Percentiles rank a stretch among this genome's conserved stretches.
Conservation (phyloP, 2,797 vertebrate genomes). For the Pterois miles region DNA sequence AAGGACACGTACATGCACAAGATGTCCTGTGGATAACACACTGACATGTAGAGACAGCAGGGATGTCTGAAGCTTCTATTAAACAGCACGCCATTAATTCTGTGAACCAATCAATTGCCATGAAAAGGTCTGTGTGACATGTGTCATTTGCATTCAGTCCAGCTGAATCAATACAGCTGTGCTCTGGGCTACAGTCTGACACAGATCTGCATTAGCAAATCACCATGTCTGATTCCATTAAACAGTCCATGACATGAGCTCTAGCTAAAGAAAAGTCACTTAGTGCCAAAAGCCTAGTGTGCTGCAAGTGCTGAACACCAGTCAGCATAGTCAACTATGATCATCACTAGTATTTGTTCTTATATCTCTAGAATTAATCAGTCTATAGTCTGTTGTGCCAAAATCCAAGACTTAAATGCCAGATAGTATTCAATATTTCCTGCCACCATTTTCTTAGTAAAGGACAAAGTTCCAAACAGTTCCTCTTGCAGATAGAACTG, state of each 20-base stretch:
- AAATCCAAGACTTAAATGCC: not conserved
- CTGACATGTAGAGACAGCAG: not conserved
- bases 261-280: not conserved
- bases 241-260: conserved; percentile 3
- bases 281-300: not conserved
- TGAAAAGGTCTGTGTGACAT: conserved; percentile 62
- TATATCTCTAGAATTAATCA: not conserved
- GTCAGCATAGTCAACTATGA: not conserved
- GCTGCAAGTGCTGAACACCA: not conserved
- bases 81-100: conserved; percentile 32
- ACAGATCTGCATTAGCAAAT: conserved; percentile 50
- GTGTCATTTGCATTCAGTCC: conserved; percentile 47
- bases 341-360: not conserved
- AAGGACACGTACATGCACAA: conserved; percentile 1
- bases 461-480: not conserved
- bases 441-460: not conserved
- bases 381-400: not conserved
- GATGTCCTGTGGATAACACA: not conserved
- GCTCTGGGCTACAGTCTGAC: conserved; percentile 64
- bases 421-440: not conserved
- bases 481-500: not conserved
- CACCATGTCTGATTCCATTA: conserved; percentile 28
- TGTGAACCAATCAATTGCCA: conserved; percentile 41
- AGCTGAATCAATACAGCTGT: conserved; percentile 51
- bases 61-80: not conserved